These are phyloP conservation scores for Hipparchia semele DNA, from an alignment of 2,888 invertebrate species.

Conservation along the genomic window DNA sequence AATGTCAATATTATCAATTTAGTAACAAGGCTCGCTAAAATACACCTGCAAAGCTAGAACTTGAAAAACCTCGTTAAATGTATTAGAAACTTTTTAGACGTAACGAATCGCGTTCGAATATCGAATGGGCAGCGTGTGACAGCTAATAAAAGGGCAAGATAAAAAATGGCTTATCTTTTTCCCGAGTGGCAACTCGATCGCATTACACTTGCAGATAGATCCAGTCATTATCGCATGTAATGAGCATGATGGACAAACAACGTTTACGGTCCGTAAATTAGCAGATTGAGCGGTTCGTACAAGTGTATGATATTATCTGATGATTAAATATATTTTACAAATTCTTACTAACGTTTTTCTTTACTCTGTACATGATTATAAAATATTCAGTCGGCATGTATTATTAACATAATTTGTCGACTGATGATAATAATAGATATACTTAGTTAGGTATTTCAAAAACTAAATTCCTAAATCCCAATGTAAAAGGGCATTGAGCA, in stretches of 20 bases:
- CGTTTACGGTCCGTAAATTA: constrained; percentile 21
- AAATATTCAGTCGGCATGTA: no score
- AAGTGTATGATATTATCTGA: background rate
- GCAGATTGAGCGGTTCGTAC: constrained; percentile 2
- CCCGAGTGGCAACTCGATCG: constrained; percentile 42
- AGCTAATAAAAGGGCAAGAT: constrained; percentile 40
- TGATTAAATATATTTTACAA: background rate
- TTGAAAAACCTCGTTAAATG: constrained; percentile 10
- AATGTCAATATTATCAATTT: constrained; percentile 10
- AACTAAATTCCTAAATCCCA: no score
- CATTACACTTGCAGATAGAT: constrained; percentile 65
- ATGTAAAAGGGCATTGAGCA: no score
- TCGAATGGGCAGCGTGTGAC: constrained; percentile 27
- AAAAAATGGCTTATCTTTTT: constrained; percentile 38
- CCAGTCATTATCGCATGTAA: constrained; percentile 65
- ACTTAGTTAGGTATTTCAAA: no score
- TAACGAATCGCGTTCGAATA: constrained; percentile 18
- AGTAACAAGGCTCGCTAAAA: background rate
- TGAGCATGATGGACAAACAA: constrained; percentile 50
- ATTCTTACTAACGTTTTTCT: background rate
- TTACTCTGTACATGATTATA: no score
- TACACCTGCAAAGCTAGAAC: constrained; percentile 10
- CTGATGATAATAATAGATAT: no score
- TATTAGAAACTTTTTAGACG: constrained; percentile 4
- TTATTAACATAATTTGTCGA: no score